Conservation (phyloP, 2,797 vertebrate genomes). For the Chromobotia macracanthus region DNA sequence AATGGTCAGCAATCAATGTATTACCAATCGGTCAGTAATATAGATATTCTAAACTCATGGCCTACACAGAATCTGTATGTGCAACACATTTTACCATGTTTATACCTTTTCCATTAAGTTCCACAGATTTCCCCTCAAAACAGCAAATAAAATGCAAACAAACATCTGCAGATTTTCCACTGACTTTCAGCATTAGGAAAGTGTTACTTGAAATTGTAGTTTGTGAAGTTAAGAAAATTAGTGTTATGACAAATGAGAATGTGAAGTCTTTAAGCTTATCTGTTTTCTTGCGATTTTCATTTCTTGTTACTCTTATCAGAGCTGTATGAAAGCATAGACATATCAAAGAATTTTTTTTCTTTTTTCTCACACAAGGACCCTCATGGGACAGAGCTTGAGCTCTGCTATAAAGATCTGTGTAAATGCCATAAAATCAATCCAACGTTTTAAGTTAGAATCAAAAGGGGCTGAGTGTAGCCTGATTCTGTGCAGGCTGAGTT, state of each 20-base stretch:
- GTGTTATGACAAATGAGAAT: background rate
- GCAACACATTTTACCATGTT: too few relatives aligned
- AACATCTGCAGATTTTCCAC: too few relatives aligned
- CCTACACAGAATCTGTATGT: too few relatives aligned
- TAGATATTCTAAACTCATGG: too few relatives aligned
- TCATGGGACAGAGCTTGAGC: conserved; percentile 25
- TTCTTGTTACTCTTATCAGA: conserved; percentile 34
- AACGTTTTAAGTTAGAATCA: conserved; percentile 32
- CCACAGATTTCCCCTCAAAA: too few relatives aligned
- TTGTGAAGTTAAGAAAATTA: background rate
- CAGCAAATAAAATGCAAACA: too few relatives aligned
- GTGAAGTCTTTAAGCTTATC: conserved; percentile 2
- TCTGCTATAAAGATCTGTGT: conserved; percentile 37
- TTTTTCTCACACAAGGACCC: conserved; percentile 29
- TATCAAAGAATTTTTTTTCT: conserved; percentile 15
- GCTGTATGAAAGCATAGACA: background rate
- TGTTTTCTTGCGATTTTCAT: conserved; percentile 15
- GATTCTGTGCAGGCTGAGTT: conserved; percentile 41
- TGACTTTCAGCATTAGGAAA: too few relatives aligned
- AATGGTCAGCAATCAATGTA: too few relatives aligned
- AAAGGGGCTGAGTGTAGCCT: conserved; percentile 8
- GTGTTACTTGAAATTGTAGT: too few relatives aligned
- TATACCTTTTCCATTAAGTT: too few relatives aligned
- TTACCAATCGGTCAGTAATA: too few relatives aligned
- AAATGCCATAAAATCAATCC: conserved; percentile 35